Percentiles rank a stretch among this genome's conserved stretches.
These are phyloP conservation scores for Campylomormyrus numenius DNA, from an alignment of 2,113 vertebrate genomes.

Conservation along the genomic window DNA sequence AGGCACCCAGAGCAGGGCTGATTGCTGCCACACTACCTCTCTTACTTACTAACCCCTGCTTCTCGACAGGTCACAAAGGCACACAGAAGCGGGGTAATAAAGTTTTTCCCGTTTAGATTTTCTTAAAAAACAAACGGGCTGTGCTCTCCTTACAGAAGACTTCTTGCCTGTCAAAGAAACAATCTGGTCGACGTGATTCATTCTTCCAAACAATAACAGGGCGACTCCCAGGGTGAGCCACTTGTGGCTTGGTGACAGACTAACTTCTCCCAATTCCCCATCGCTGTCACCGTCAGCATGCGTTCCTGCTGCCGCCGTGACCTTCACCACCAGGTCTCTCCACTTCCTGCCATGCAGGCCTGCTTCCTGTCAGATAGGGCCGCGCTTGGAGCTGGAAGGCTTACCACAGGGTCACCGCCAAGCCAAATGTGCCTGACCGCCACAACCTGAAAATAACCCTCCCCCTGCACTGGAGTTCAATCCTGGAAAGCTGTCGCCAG, in stretches of 20 bases:
- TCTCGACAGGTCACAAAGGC: neutral
- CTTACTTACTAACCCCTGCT: neutral
- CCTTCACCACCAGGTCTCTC: slow-evolving; percentile 21
- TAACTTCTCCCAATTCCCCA: slow-evolving; percentile 27
- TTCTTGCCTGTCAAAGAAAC: neutral
- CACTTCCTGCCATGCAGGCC: slow-evolving; percentile 35
- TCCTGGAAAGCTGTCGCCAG: neutral
- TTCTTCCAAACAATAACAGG: neutral
- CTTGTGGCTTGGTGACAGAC: neutral
- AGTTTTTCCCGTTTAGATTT: neutral
- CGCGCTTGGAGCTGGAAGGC: slow-evolving; percentile 2
- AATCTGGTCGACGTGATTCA: neutral
- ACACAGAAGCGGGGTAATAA: neutral
- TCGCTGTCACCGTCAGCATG: slow-evolving; percentile 12
- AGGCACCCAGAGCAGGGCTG: slow-evolving; percentile 9
- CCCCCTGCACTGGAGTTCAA: neutral
- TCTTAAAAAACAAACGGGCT: neutral
- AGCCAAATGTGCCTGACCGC: slow-evolving; percentile 21
- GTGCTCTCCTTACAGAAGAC: neutral
- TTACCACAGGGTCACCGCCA: slow-evolving; percentile 18
- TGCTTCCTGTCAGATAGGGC: slow-evolving; percentile 43
- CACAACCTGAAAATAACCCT: slow-evolving; percentile 15
- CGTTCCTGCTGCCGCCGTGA: slow-evolving; percentile 4
- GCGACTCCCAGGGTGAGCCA: neutral
- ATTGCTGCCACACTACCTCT: neutral